Conservation (phyloP, 35 echinoderm and acorn worm species). For the Hemicentrotus pulcherrimus region DNA sequence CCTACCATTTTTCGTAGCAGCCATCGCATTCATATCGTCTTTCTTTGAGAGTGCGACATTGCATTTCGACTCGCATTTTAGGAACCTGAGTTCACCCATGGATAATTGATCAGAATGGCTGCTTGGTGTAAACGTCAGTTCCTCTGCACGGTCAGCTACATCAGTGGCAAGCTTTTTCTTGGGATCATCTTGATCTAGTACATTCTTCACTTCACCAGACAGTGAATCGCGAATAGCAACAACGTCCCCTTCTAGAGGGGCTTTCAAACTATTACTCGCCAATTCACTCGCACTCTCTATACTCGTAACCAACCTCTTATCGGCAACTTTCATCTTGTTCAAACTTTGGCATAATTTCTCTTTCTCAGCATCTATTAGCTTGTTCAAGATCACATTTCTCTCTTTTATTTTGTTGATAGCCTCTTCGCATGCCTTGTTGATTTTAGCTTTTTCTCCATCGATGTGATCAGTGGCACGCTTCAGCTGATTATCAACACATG, state of each 20-base stretch:
- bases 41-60: background rate
- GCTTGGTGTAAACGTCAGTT: too few species aligned
- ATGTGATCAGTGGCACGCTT: background rate
- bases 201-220: background rate
- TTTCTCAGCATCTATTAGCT: background rate
- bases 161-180: background rate
- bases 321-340: background rate
- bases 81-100: too few species aligned
- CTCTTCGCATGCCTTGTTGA: background rate
- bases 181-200: background rate
- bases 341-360: background rate
- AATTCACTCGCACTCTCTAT: constrained; percentile 2
- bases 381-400: background rate
- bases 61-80: too few species aligned
- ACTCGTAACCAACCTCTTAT: background rate
- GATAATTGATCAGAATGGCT: too few species aligned
- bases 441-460: background rate
- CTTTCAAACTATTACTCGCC: background rate
- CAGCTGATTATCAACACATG: background rate
- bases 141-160: background rate
- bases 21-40: background rate
- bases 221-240: background rate
- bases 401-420: background rate
- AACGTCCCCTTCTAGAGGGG: background rate
- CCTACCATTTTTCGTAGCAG: background rate